Evolutionary conservation across 2,888 invertebrate species (phyloP).

Genomic region (Dryobota labecula): DNA sequence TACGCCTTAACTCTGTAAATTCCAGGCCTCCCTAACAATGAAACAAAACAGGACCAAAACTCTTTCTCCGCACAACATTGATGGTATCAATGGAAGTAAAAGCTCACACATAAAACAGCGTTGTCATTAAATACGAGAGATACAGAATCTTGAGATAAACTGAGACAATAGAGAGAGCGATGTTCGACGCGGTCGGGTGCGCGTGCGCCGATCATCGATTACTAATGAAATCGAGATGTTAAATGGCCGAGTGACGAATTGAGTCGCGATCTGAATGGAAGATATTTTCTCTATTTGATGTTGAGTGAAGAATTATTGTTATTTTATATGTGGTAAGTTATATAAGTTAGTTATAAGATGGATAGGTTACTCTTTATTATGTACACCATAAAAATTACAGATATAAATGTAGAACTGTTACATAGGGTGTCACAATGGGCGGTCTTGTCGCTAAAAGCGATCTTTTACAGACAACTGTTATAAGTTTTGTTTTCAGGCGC

Average conservation of each 20-base stretch:
- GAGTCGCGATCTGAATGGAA: constrained; percentile 27
- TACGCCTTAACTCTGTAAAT: not conserved
- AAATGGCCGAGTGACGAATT: constrained; percentile 70
- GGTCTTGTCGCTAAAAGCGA: too few relatives aligned
- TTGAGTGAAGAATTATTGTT: constrained; percentile 15
- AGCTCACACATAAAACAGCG: constrained; percentile 71
- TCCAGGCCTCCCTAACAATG: not conserved
- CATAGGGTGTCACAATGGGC: too few relatives aligned
- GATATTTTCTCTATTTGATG: constrained; percentile 45
- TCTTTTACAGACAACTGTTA: too few relatives aligned
- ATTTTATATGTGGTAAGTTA: not conserved
- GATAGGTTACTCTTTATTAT: too few relatives aligned
- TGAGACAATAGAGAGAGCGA: constrained; percentile 85
- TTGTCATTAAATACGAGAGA: constrained; percentile 74
- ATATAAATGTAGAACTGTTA: too few relatives aligned
- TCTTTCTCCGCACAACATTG: constrained; percentile 20
- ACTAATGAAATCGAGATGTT: constrained; percentile 77
- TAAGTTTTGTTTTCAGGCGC: too few relatives aligned
- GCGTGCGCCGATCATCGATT: constrained; percentile 77
- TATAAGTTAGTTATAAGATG: too few relatives aligned
- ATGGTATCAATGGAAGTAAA: constrained; percentile 75
- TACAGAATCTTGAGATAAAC: constrained; percentile 78
- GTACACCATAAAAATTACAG: too few relatives aligned
- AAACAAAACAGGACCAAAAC: constrained; percentile 4
- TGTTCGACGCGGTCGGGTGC: constrained; percentile 67